Conservation (phyloP, 2,113 vertebrate species). For the Triplophysa dalaica region DNA sequence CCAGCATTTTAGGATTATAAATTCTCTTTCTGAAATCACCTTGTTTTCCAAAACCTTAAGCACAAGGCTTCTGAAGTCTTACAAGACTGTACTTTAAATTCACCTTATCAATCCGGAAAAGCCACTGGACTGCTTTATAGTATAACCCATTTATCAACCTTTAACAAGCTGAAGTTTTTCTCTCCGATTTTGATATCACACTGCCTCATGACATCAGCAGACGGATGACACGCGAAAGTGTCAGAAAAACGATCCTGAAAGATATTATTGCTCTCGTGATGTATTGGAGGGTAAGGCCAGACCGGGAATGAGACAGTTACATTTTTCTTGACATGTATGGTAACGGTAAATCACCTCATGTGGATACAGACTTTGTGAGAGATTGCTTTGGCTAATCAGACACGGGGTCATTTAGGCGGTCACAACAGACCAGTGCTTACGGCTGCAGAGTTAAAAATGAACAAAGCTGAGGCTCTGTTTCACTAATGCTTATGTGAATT, state of each 20-base stretch:
- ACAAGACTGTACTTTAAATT: not conserved
- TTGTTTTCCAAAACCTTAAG: too few species aligned
- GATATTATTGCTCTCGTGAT: conserved; percentile 14
- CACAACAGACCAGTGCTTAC: conserved; percentile 19
- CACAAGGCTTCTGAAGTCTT: too few species aligned
- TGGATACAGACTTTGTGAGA: not conserved
- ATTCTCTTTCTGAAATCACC: too few species aligned
- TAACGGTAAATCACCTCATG: not conserved
- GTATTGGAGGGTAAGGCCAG: conserved; percentile 29
- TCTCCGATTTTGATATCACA: conserved; percentile 8
- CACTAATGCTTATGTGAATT: conserved; percentile 39
- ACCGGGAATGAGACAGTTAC: conserved; percentile 12
- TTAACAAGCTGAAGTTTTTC: conserved; percentile 1
- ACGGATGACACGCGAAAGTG: conserved; percentile 17
- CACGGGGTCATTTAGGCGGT: not conserved
- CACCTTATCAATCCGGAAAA: not conserved
- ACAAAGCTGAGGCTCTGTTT: conserved; percentile 25
- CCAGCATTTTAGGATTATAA: too few species aligned
- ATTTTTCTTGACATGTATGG: not conserved
- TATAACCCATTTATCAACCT: conserved; percentile 4
- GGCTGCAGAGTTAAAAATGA: conserved; percentile 25
- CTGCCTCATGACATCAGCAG: conserved; percentile 4
- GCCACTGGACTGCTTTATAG: not conserved
- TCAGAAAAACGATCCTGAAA: conserved; percentile 12
- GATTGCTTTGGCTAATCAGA: conserved; percentile 16